Evolutionary conservation across 2,888 invertebrate genomes (phyloP).

Genomic region (Nomada fucata): DNA sequence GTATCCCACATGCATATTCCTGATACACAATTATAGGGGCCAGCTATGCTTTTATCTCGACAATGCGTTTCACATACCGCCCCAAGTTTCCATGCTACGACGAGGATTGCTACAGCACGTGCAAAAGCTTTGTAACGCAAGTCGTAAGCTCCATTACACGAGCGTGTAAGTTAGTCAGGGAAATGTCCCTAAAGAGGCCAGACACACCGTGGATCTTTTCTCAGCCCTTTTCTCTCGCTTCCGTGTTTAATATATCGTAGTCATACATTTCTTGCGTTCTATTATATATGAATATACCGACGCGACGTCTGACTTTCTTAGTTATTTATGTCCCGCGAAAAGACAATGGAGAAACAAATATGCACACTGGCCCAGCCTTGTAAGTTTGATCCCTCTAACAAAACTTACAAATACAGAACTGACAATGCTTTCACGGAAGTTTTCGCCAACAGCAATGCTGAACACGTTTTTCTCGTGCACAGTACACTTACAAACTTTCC

Average conservation of each 20-base stretch:
- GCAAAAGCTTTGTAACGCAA: slow-evolving; percentile 60
- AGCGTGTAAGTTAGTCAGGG: slow-evolving; percentile 40
- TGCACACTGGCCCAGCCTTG: not conserved
- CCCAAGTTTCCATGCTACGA: slow-evolving; percentile 30
- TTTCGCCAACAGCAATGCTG: not conserved
- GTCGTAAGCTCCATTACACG: slow-evolving; percentile 60
- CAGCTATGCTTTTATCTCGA: slow-evolving; percentile 60
- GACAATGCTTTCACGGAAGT: not conserved
- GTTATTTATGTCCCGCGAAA: not conserved
- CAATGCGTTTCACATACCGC: slow-evolving; percentile 42
- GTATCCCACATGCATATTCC: slow-evolving; percentile 9
- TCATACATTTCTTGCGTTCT: slow-evolving; percentile 22
- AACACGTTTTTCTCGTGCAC: no score
- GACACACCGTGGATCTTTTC: slow-evolving; percentile 43
- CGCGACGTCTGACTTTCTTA: not conserved
- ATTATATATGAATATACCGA: not conserved
- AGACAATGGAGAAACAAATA: not conserved
- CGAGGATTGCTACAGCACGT: slow-evolving; percentile 4
- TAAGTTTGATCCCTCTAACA: not conserved
- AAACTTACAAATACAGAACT: not conserved
- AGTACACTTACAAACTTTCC: no score
- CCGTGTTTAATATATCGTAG: slow-evolving; percentile 22
- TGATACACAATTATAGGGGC: slow-evolving; percentile 36
- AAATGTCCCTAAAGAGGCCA: slow-evolving; percentile 48
- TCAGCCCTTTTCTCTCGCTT: slow-evolving; percentile 12